Conservation (phyloP, 1,140 invertebrate genomes). For the Stegodyphus mimosarum region DNA sequence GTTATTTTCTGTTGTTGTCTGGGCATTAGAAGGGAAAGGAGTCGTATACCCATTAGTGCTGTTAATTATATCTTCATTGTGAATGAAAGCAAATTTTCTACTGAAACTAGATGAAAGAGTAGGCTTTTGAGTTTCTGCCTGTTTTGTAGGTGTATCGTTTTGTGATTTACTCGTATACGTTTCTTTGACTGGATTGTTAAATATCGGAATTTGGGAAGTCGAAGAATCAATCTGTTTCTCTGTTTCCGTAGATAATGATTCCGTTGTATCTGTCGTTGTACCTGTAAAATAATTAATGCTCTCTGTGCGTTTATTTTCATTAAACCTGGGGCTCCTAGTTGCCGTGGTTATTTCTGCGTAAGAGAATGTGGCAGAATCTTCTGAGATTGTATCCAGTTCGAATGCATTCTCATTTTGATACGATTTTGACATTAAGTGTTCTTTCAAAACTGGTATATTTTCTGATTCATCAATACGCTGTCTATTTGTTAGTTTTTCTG, state of each 20-base stretch:
- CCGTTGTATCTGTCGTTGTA: too few species aligned
- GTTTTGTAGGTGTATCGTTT: too few species aligned
- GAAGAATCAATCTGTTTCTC: too few species aligned
- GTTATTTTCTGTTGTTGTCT: conserved; percentile 1
- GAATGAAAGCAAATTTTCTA: conserved; percentile 57
- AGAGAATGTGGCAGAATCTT: too few species aligned
- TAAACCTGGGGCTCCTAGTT: not conserved
- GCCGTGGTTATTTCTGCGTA: too few species aligned
- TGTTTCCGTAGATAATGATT: too few species aligned
- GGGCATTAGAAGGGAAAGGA: conserved; percentile 13
- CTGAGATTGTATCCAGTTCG: not conserved
- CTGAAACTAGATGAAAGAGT: conserved; percentile 29
- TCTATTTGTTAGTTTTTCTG: not conserved
- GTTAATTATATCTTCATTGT: conserved; percentile 29
- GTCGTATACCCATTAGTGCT: conserved; percentile 21
- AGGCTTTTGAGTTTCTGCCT: too few species aligned
- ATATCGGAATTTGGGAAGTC: too few species aligned
- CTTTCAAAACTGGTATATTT: not conserved
- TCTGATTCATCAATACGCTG: not conserved
- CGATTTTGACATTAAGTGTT: conserved; percentile 4
- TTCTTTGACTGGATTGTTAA: too few species aligned
- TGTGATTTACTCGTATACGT: too few species aligned
- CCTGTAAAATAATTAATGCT: too few species aligned
- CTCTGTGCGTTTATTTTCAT: not conserved
- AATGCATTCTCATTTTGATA: not conserved